Conservation (phyloP, 2,797 vertebrate genomes). For the Sebastes trivittatus region DNA sequence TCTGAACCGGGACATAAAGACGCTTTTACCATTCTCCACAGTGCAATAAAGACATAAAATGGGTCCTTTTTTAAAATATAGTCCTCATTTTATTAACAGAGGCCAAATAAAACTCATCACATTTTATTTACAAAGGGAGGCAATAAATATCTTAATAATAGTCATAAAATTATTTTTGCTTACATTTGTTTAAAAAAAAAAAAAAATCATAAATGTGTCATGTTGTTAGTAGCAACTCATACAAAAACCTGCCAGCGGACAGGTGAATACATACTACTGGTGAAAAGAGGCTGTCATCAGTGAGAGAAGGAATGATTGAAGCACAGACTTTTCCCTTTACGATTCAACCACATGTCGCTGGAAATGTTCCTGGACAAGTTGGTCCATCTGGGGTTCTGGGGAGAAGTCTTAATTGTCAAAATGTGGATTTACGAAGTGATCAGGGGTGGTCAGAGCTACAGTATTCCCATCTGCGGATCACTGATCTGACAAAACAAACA, state of each 20-base stretch:
- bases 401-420: conserved; percentile 37
- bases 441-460: conserved; percentile 1
- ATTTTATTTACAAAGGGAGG: conserved; percentile 89
- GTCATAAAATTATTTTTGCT: conserved; percentile 89
- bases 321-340: conserved; percentile 39
- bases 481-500: conserved; percentile 7
- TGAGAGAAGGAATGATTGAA: conserved; percentile 34
- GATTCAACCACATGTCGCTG: conserved; percentile 1
- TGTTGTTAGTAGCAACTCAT: conserved; percentile 86
- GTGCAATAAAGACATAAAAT: conserved; percentile 63
- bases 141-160: conserved; percentile 92
- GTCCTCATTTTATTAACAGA: conserved; percentile 89
- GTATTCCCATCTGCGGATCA: conserved; percentile 26
- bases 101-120: conserved; percentile 87
- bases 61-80: conserved; percentile 81
- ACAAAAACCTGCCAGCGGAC: conserved; percentile 72
- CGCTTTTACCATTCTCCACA: not conserved
- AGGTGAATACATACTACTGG: conserved; percentile 75
- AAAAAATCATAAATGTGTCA: conserved; percentile 84
- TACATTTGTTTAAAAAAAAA: conserved; percentile 81
- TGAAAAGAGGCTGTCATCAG: conserved; percentile 54
- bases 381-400: conserved; percentile 14
- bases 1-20: not conserved
- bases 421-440: conserved; percentile 29
- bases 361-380: conserved; percentile 19